Conservation (phyloP, 2,888 invertebrate genomes). For the Siphonodentalium dalli region DNA sequence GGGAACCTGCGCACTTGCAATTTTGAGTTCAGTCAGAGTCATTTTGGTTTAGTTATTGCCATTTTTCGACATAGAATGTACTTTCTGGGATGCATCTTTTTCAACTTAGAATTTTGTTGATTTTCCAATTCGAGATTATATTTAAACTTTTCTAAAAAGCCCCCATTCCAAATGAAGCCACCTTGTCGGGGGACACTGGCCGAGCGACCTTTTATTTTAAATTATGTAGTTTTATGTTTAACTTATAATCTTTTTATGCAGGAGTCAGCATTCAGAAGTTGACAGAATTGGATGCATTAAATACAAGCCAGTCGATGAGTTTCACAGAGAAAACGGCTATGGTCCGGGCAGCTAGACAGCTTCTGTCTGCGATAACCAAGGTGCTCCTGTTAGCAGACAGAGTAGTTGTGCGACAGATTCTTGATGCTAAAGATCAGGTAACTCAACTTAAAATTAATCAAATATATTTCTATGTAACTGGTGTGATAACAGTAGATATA, state of each 20-base stretch:
- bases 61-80: too few species aligned
- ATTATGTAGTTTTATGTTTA: not conserved
- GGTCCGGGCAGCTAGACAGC: conserved; percentile 89
- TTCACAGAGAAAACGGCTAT: conserved; percentile 68
- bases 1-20: too few species aligned
- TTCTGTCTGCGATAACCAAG: conserved; percentile 92
- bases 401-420: conserved; percentile 94
- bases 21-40: too few species aligned
- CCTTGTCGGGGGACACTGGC: too few species aligned
- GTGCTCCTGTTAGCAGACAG: conserved; percentile 96
- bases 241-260: conserved; percentile 64
- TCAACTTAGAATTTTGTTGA: too few species aligned
- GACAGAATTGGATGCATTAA: conserved; percentile 71
- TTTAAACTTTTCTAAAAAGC: too few species aligned
- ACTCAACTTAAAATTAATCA: not conserved
- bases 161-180: too few species aligned
- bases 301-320: conserved; percentile 33
- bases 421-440: conserved; percentile 95
- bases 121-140: too few species aligned
- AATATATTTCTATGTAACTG: not conserved
- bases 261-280: conserved; percentile 91
- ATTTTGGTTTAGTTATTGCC: too few species aligned
- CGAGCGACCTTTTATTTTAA: not conserved
- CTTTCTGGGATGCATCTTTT: too few species aligned
- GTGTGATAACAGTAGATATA: not conserved